Percentiles rank a stretch among this genome's conserved stretches.
Evolutionary conservation across 2,888 invertebrate species (phyloP).

Genomic region (Allacma fusca): DNA sequence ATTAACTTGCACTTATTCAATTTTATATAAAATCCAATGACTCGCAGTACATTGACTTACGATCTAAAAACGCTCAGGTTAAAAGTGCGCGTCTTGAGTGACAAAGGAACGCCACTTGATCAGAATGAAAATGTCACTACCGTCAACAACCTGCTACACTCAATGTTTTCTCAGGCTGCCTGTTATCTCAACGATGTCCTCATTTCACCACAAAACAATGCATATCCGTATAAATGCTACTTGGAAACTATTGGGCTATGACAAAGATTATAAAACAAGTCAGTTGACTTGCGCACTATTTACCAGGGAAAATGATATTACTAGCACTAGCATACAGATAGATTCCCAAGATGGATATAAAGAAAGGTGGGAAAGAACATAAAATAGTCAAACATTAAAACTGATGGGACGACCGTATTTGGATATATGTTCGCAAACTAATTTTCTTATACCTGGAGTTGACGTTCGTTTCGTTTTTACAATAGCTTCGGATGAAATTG

Average conservation of each 20-base stretch:
- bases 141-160: conserved; percentile 42
- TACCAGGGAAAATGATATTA: too few species aligned
- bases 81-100: conserved; percentile 17
- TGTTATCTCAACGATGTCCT: conserved; percentile 22
- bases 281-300: background rate
- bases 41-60: conserved; percentile 40
- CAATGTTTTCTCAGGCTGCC: background rate
- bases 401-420: background rate
- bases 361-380: too few species aligned
- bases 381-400: too few species aligned
- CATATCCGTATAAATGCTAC: conserved; percentile 16
- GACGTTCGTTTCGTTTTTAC: conserved; percentile 42
- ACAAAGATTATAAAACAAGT: conserved; percentile 27
- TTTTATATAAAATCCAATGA: conserved; percentile 47
- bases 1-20: conserved; percentile 19
- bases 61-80: conserved; percentile 34
- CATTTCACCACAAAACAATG: background rate
- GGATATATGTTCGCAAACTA: conserved; percentile 31
- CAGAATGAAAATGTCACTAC: conserved; percentile 28
- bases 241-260: conserved; percentile 13
- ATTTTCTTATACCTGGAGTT: conserved; percentile 42
- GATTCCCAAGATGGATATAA: too few species aligned
- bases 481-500: conserved; percentile 37
- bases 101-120: conserved; percentile 2
- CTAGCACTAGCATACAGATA: too few species aligned